A percentile compares a stretch with the other conserved stretches of the same genome.
Evolutionary conservation across 2,113 vertebrate genomes (phyloP).

Genomic region (Cyphomyrus plagiostoma): DNA sequence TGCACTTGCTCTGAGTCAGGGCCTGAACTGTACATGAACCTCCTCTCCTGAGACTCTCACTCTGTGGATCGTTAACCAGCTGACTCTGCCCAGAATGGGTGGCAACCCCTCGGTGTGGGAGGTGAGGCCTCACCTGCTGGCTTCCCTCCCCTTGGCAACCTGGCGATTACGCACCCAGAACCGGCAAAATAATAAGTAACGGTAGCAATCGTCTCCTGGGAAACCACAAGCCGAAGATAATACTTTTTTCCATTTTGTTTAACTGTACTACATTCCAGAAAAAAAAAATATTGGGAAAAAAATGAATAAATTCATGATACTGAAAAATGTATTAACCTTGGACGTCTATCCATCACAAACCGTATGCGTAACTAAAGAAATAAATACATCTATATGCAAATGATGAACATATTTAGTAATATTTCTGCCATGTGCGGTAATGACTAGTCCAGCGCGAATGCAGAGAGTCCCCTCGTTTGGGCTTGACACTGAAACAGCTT

Average conservation of each 20-base stretch:
- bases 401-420: background rate
- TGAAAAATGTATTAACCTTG: background rate
- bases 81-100: slow-evolving; percentile 46
- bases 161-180: background rate
- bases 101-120: slow-evolving; percentile 36
- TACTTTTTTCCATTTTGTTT: background rate
- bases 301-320: background rate
- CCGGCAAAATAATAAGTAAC: background rate
- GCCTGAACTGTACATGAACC: slow-evolving; percentile 63
- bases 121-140: background rate
- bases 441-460: background rate
- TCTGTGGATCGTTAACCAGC: slow-evolving; percentile 59
- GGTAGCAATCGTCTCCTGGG: background rate
- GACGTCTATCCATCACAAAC: background rate
- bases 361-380: background rate
- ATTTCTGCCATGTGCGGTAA: background rate
- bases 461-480: background rate
- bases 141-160: background rate
- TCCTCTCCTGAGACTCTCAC: slow-evolving; percentile 48
- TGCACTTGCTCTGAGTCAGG: slow-evolving; percentile 29
- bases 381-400: background rate
- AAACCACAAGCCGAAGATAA: background rate
- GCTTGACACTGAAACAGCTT: background rate
- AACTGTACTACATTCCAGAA: background rate
- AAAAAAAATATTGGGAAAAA: background rate